Percentiles rank a stretch among this genome's conserved stretches.
These are phyloP conservation scores for Ploceus nigricollis DNA, from an alignment of 2,113 vertebrate genomes.

Conservation along the genomic window DNA sequence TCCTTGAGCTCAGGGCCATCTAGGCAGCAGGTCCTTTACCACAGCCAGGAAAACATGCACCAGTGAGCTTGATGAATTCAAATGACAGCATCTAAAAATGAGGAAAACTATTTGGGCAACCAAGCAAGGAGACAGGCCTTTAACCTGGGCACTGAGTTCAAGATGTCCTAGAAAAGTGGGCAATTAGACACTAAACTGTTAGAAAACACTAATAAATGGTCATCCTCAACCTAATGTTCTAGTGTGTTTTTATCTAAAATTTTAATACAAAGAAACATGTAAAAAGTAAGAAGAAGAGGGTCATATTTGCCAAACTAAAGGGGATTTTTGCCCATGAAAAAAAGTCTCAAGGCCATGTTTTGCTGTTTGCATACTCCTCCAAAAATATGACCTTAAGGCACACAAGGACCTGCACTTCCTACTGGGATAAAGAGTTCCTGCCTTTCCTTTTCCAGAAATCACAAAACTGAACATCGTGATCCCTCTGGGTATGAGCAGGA, in stretches of 20 bases:
- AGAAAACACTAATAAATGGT: not conserved
- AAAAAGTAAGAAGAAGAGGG: not conserved
- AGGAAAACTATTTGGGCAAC: not conserved
- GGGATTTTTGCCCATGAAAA: not conserved
- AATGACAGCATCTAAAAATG: not conserved
- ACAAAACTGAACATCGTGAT: not conserved
- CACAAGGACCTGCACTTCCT: not conserved
- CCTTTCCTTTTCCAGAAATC: conserved; percentile 23
- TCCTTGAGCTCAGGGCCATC: not conserved
- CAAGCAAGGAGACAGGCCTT: not conserved
- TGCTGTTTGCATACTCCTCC: not conserved
- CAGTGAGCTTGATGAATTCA: not conserved
- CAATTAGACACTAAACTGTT: not conserved
- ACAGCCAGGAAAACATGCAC: not conserved
- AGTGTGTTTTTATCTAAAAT: not conserved
- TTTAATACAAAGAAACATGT: not conserved
- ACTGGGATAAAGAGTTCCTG: not conserved
- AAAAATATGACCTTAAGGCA: accelerated
- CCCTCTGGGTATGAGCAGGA: not conserved
- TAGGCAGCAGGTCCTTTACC: not conserved
- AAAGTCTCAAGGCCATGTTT: not conserved
- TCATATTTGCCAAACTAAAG: not conserved
- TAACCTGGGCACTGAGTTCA: not conserved
- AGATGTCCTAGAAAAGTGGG: not conserved
- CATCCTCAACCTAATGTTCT: not conserved